These are phyloP conservation scores for Cydia pomonella DNA, from an alignment of 1,140 invertebrate species.

Conservation along the genomic window DNA sequence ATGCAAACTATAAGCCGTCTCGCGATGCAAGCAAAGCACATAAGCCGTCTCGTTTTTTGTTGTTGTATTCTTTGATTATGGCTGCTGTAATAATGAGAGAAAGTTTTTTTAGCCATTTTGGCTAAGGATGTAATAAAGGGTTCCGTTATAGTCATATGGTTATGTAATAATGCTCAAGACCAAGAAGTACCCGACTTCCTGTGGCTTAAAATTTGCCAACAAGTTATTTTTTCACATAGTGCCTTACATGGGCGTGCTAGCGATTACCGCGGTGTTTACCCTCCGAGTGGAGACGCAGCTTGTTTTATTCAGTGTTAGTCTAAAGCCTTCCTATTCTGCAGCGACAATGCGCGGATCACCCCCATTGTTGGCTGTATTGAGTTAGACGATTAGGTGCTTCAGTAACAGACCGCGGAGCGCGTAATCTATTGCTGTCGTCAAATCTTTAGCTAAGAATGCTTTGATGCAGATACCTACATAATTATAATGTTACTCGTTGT, in stretches of 20 bases:
- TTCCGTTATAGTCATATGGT: too few species aligned
- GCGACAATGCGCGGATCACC: constrained; percentile 67
- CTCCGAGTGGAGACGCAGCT: constrained; percentile 54
- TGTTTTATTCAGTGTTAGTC: constrained; percentile 67
- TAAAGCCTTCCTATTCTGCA: constrained; percentile 72
- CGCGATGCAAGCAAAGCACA: too few species aligned
- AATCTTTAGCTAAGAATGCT: constrained; percentile 37
- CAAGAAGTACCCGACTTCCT: too few species aligned
- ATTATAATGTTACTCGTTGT: constrained; percentile 5
- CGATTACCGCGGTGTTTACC: constrained; percentile 67
- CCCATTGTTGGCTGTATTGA: constrained; percentile 68
- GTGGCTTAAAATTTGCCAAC: neutral
- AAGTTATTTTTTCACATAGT: constrained; percentile 38
- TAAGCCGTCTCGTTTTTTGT: too few species aligned
- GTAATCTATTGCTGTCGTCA: constrained; percentile 52
- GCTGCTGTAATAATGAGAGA: too few species aligned
- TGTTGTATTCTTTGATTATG: too few species aligned
- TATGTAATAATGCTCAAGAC: too few species aligned
- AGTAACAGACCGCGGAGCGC: constrained; percentile 49
- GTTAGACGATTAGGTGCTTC: constrained; percentile 70
- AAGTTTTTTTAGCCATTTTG: too few species aligned
- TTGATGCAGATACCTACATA: neutral
- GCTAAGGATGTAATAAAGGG: too few species aligned
- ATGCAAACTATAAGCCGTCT: too few species aligned
- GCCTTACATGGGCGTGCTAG: constrained; percentile 46